Conservation (phyloP, 2,113 vertebrate species). For the Python bivittatus region DNA sequence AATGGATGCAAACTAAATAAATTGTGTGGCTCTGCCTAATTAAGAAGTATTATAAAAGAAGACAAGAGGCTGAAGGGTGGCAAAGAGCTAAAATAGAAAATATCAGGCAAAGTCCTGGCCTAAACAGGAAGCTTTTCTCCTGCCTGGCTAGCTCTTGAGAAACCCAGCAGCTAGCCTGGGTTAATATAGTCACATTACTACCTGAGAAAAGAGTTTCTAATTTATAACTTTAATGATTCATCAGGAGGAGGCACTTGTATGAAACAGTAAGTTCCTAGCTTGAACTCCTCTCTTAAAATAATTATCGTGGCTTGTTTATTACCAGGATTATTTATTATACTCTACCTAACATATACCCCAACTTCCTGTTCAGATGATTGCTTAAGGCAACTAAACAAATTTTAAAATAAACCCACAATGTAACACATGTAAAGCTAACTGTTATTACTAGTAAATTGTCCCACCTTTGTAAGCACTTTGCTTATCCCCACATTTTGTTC, state of each 20-base stretch:
- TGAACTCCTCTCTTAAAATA: not conserved
- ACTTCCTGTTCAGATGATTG: not conserved
- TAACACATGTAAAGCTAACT: not conserved
- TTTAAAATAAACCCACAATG: not conserved
- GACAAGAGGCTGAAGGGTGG: not conserved
- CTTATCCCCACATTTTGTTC: too few relatives aligned
- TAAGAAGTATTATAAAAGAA: not conserved
- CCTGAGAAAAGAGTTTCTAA: not conserved
- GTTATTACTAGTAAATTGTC: not conserved
- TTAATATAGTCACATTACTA: not conserved
- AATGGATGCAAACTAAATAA: not conserved
- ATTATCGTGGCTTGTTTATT: not conserved
- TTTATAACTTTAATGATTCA: not conserved
- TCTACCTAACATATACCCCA: not conserved
- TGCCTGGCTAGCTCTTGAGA: not conserved
- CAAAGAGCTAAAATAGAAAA: not conserved
- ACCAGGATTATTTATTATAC: not conserved
- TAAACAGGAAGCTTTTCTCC: not conserved
- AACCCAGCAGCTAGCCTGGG: not conserved
- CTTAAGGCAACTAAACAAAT: not conserved
- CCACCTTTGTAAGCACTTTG: not conserved
- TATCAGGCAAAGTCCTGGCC: not conserved
- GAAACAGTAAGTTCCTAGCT: not conserved
- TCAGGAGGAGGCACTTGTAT: not conserved
- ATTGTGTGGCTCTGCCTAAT: not conserved